Percentiles rank a stretch among this genome's conserved stretches.
phyloP scores from a whole-genome alignment of 2,888 invertebrate species.

The Spodoptera exigua region DNA sequence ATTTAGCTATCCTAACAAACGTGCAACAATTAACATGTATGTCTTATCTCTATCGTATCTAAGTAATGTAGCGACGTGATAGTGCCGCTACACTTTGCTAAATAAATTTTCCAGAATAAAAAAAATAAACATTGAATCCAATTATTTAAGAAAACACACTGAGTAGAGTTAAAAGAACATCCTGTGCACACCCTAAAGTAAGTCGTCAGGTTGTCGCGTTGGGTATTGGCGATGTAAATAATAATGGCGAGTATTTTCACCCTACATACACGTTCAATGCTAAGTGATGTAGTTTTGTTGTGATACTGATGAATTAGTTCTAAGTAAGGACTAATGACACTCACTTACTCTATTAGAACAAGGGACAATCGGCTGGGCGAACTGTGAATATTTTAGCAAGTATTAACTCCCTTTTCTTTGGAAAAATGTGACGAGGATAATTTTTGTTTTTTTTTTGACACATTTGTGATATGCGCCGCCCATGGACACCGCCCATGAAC shows the following conservation, averaged over 20 bases:
- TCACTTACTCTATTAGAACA: slow-evolving; percentile 24
- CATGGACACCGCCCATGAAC: no score
- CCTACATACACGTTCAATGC: slow-evolving; percentile 45
- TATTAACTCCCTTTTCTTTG: not conserved
- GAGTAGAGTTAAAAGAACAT: slow-evolving; percentile 32
- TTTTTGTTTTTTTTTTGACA: no score
- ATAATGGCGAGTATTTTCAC: slow-evolving; percentile 70
- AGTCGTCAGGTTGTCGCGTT: slow-evolving; percentile 75
- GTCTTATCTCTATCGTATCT: no score
- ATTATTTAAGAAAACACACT: not conserved
- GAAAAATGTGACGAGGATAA: no score
- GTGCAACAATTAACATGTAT: no score
- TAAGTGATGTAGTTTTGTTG: slow-evolving; percentile 25
- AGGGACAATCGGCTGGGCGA: not conserved
- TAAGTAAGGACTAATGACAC: not conserved
- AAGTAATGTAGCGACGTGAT: no score
- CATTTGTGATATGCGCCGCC: no score
- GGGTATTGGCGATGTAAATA: slow-evolving; percentile 80
- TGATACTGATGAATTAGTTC: slow-evolving; percentile 26
- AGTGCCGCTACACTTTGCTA: no score
- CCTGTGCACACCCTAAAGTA: slow-evolving; percentile 65
- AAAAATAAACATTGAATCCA: not conserved
- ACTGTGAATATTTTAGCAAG: not conserved
- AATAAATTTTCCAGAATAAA: not conserved
- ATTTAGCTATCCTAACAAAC: no score